Evolutionary conservation across 2,113 vertebrate species (phyloP).

Genomic region (Himantopus leucocephalus): DNA sequence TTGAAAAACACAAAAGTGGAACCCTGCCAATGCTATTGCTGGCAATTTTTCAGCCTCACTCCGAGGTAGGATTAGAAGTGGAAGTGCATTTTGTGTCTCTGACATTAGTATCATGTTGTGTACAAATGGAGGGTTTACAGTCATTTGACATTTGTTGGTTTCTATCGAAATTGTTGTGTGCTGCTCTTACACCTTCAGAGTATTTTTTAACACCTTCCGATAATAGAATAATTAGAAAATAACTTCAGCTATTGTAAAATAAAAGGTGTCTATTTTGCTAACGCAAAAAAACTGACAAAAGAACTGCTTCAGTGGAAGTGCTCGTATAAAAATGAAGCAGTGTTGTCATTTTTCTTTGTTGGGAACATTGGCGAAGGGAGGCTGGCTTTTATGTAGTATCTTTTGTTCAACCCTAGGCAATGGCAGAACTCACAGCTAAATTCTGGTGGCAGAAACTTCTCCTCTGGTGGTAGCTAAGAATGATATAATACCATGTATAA

Average conservation of each 20-base stretch:
- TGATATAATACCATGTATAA: not conserved
- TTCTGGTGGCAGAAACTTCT: constrained; percentile 6
- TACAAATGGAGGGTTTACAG: not conserved
- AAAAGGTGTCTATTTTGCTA: not conserved
- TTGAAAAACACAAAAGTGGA: constrained; percentile 46
- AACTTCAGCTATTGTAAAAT: not conserved
- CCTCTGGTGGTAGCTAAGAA: not conserved
- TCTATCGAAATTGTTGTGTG: not conserved
- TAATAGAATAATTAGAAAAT: not conserved
- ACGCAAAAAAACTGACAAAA: not conserved
- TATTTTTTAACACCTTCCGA: not conserved
- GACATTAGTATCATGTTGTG: not conserved
- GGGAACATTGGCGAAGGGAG: not conserved
- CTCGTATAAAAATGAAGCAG: not conserved
- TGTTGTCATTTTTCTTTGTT: not conserved
- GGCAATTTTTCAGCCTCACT: constrained; percentile 17
- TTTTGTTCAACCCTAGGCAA: constrained; percentile 25
- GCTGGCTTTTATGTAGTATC: not conserved
- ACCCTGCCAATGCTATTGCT: constrained; percentile 34
- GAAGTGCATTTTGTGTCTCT: not conserved
- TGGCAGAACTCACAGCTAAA: not conserved
- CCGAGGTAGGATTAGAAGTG: not conserved
- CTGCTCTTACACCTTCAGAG: not conserved
- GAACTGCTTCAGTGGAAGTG: not conserved
- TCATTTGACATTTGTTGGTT: not conserved